Conservation (phyloP, 2,888 invertebrate species). For the Endotricha flammealis region DNA sequence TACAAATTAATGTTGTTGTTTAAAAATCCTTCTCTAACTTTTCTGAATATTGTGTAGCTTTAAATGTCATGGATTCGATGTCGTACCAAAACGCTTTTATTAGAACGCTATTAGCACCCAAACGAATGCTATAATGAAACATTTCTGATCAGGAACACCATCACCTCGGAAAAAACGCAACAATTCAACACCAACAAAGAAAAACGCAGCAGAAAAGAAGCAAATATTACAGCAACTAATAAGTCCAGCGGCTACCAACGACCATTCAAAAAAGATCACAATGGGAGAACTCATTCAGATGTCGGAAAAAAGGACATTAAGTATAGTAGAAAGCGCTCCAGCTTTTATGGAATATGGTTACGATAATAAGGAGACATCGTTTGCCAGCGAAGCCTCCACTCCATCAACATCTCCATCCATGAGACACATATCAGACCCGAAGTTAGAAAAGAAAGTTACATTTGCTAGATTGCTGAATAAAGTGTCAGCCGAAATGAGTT, state of each 20-base stretch:
- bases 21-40: slow-evolving; percentile 25
- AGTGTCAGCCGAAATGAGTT: slow-evolving; percentile 88
- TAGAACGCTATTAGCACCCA: slow-evolving; percentile 23
- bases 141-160: slow-evolving; percentile 80
- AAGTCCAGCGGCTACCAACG: slow-evolving; percentile 81
- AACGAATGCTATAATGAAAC: slow-evolving; percentile 22
- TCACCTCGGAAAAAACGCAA: slow-evolving; percentile 88
- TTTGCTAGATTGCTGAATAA: slow-evolving; percentile 85
- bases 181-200: slow-evolving; percentile 87
- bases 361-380: slow-evolving; percentile 80
- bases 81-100: slow-evolving; percentile 44
- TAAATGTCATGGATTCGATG: slow-evolving; percentile 50
- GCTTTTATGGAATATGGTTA: slow-evolving; percentile 65
- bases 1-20: slow-evolving; percentile 28
- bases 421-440: slow-evolving; percentile 80
- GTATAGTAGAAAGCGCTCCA: slow-evolving; percentile 68
- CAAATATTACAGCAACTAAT: slow-evolving; percentile 88
- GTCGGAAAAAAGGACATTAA: slow-evolving; percentile 79
- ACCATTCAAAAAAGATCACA: slow-evolving; percentile 80
- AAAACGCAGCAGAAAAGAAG: slow-evolving; percentile 86
- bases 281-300: slow-evolving; percentile 86
- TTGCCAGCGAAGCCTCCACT: slow-evolving; percentile 72
- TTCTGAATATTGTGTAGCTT: slow-evolving; percentile 44
- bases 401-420: slow-evolving; percentile 76
- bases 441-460: slow-evolving; percentile 87